These are phyloP conservation scores for Prionailurus bengalensis DNA, from an alignment of 2,113 vertebrate genomes.

Conservation along the genomic window DNA sequence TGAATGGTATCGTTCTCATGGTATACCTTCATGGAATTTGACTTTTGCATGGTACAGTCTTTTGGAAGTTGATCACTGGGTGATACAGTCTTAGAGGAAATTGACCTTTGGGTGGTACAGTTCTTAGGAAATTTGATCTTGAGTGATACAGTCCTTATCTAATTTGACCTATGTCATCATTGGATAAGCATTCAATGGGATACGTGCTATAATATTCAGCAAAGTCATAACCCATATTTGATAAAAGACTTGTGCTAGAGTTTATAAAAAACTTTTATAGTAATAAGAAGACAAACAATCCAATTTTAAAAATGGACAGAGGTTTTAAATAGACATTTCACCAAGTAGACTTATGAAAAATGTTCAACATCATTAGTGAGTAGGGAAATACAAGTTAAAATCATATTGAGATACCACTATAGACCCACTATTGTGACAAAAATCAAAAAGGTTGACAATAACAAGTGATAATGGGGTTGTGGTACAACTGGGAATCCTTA, in stretches of 20 bases:
- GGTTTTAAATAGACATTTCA: constrained; percentile 18
- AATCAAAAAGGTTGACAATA: constrained; percentile 13
- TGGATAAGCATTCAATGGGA: not conserved
- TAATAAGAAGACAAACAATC: not conserved
- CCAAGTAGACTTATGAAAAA: not conserved
- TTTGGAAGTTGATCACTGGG: not conserved
- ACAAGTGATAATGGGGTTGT: not conserved
- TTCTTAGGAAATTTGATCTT: not conserved
- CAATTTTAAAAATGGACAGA: not conserved
- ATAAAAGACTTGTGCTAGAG: not conserved
- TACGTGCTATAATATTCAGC: not conserved
- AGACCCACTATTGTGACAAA: not conserved
- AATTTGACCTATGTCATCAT: not conserved
- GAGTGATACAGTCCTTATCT: not conserved
- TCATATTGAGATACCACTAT: not conserved
- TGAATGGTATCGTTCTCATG: not conserved
- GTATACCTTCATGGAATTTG: not conserved
- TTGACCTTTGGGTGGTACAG: not conserved
- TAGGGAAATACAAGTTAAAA: constrained; percentile 54
- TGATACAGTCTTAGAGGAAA: not conserved
- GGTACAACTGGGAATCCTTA: not conserved
- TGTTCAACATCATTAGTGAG: not conserved
- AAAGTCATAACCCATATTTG: not conserved
- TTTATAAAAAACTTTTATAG: not conserved
- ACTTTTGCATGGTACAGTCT: not conserved